These are phyloP conservation scores for Tetragnatha montana DNA, from an alignment of 2,888 invertebrate species.

Conservation along the genomic window DNA sequence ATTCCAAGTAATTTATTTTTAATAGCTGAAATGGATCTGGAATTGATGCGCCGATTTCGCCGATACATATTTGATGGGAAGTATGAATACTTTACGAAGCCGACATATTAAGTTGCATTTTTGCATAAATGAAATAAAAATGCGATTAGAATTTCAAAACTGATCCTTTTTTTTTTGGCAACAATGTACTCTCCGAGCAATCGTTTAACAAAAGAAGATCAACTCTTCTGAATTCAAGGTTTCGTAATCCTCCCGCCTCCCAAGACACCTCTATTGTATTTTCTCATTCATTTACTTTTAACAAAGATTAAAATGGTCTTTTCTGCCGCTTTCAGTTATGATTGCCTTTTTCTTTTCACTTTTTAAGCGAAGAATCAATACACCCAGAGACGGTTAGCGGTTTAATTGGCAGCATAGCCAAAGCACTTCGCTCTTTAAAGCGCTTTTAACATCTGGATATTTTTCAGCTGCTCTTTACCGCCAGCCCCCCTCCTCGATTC, in stretches of 20 bases:
- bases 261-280: slow-evolving; percentile 1
- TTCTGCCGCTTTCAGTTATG: slow-evolving; percentile 15
- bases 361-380: slow-evolving; percentile 45
- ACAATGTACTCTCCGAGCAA: background rate
- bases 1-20: slow-evolving; percentile 49
- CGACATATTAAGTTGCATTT: slow-evolving; percentile 27
- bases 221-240: background rate
- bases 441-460: slow-evolving; percentile 20
- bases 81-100: slow-evolving; percentile 42
- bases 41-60: slow-evolving; percentile 48
- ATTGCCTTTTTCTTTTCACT: slow-evolving; percentile 8
- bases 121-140: slow-evolving; percentile 1
- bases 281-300: slow-evolving; percentile 4
- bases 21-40: slow-evolving; percentile 44
- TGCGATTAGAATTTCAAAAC: background rate
- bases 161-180: background rate
- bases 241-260: background rate
- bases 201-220: background rate
- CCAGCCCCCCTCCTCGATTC: slow-evolving; percentile 2
- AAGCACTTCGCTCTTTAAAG: slow-evolving; percentile 11
- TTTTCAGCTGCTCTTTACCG: background rate
- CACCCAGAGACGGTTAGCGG: slow-evolving; percentile 45
- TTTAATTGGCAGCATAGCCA: slow-evolving; percentile 58
- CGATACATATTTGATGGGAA: slow-evolving; percentile 51
- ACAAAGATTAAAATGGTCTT: slow-evolving; percentile 32